phyloP scores from a whole-genome alignment of 2,888 invertebrate species.

The Lathronympha strigana region DNA sequence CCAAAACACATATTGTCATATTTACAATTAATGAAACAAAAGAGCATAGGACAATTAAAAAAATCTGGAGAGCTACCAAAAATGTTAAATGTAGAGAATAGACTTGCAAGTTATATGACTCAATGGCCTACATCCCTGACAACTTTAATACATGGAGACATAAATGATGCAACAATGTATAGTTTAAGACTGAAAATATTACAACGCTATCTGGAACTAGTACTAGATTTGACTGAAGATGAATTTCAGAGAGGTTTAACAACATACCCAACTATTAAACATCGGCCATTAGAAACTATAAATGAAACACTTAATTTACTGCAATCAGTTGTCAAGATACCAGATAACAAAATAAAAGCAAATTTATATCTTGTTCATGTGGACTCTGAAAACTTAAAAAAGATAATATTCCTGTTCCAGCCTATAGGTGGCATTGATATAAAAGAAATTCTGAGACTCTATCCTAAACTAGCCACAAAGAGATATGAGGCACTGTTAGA shows the following conservation, averaged over 20 bases:
- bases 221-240: slow-evolving; percentile 66
- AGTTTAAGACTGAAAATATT: slow-evolving; percentile 71
- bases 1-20: slow-evolving; percentile 58
- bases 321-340: slow-evolving; percentile 66
- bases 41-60: slow-evolving; percentile 66
- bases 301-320: slow-evolving; percentile 70
- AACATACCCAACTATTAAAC: slow-evolving; percentile 77
- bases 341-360: slow-evolving; percentile 69
- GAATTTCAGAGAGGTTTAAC: slow-evolving; percentile 69
- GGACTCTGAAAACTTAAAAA: slow-evolving; percentile 72
- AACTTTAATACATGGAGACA: slow-evolving; percentile 66
- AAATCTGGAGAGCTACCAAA: slow-evolving; percentile 54
- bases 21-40: slow-evolving; percentile 64
- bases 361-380: slow-evolving; percentile 75
- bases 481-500: slow-evolving; percentile 63
- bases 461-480: slow-evolving; percentile 71
- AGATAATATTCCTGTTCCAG: slow-evolving; percentile 64
- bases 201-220: slow-evolving; percentile 73
- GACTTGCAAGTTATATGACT: slow-evolving; percentile 71
- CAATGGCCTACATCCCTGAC: slow-evolving; percentile 80
- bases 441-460: slow-evolving; percentile 71
- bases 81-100: slow-evolving; percentile 70
- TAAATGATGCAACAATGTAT: slow-evolving; percentile 61
- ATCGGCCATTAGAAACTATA: slow-evolving; percentile 70
- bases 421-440: slow-evolving; percentile 74